Conservation (phyloP, 2,113 vertebrate species). For the Pachypanchax playfairii region DNA sequence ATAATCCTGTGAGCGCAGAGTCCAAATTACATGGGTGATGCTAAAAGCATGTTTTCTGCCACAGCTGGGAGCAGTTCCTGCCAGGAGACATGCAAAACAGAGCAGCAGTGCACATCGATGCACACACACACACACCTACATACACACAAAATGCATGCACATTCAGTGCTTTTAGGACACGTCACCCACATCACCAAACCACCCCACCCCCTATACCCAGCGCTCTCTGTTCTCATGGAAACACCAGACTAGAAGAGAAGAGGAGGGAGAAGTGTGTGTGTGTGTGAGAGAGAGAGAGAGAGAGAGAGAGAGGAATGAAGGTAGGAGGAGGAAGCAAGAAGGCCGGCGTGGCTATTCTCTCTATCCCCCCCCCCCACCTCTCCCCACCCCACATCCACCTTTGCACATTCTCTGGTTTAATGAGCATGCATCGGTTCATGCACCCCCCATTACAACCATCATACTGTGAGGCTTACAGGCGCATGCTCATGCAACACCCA, state of each 20-base stretch:
- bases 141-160: conserved; percentile 3
- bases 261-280: conserved; percentile 47
- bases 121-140: conserved; percentile 7
- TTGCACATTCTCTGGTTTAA: conserved; percentile 46
- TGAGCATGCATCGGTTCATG: conserved; percentile 37
- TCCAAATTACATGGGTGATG: conserved; percentile 47
- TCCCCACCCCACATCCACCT: no score
- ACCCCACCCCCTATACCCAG: conserved; percentile 48
- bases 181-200: conserved; percentile 54
- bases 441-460: conserved; percentile 56
- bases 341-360: conserved; percentile 65
- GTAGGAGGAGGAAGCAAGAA: conserved; percentile 55
- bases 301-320: conserved; percentile 32
- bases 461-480: conserved; percentile 35
- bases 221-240: conserved; percentile 82
- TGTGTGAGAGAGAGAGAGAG: conserved; percentile 22
- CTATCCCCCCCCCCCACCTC: conserved; percentile 34
- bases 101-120: conserved; percentile 37
- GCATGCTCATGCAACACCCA: conserved; percentile 70
- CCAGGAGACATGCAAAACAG: conserved; percentile 62
- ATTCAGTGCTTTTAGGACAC: conserved; percentile 64
- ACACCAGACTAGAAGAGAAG: conserved; percentile 74
- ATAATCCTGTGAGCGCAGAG: conserved; percentile 27
- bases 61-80: conserved; percentile 34
- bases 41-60: conserved; percentile 67